Evolutionary conservation across 2,888 invertebrate genomes (phyloP).

Genomic region (Drosophila nr. perissopoda): DNA sequence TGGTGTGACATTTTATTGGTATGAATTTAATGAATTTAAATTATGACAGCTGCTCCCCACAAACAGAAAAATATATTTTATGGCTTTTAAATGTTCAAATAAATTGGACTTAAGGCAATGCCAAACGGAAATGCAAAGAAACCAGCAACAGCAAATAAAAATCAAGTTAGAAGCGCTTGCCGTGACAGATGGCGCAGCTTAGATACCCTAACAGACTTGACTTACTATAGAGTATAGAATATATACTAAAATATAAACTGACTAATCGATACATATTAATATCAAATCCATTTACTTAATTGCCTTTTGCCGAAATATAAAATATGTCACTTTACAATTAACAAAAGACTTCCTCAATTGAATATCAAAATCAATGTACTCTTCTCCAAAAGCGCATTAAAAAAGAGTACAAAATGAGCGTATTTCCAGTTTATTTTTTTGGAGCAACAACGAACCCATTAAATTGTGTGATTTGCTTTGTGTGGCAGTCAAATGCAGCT

Average conservation of each 20-base stretch:
- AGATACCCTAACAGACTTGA: slow-evolving; percentile 7
- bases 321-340: not conserved
- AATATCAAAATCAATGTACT: not conserved
- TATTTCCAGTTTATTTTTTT: not conserved
- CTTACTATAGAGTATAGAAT: not conserved
- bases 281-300: not conserved
- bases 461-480: slow-evolving; percentile 79
- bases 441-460: slow-evolving; percentile 52
- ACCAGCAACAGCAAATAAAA: slow-evolving; percentile 17
- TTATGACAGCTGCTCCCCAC: slow-evolving; percentile 67
- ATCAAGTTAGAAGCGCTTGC: not conserved
- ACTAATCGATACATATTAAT: not conserved
- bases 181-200: not conserved
- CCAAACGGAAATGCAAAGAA: slow-evolving; percentile 69
- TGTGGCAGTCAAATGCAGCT: slow-evolving; percentile 68
- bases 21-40: slow-evolving; percentile 74
- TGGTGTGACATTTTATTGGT: slow-evolving; percentile 60
- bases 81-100: slow-evolving; percentile 69
- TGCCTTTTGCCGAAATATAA: not conserved
- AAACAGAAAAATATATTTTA: slow-evolving; percentile 61
- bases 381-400: not conserved
- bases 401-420: not conserved
- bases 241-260: not conserved
- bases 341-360: not conserved
- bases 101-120: slow-evolving; percentile 69